phyloP scores from a whole-genome alignment of 2,888 invertebrate species.

The Cataglyphis rosenhaueri region DNA sequence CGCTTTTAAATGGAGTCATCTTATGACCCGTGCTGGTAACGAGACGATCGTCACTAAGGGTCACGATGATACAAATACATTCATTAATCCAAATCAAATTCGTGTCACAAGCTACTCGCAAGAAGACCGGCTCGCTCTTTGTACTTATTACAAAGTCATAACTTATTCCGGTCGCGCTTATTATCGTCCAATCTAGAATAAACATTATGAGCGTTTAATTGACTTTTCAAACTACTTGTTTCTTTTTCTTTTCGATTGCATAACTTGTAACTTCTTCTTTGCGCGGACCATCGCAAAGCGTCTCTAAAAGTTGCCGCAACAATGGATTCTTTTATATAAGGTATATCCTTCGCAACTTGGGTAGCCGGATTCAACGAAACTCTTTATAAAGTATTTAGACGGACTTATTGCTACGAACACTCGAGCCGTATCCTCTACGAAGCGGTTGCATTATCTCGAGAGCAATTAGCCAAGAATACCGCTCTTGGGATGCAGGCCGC shows the following conservation, averaged over 20 bases:
- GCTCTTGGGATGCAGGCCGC: conserved; percentile 47
- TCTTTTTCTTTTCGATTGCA: background rate
- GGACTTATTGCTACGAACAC: conserved; percentile 36
- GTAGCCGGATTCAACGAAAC: conserved; percentile 52
- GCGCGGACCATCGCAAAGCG: conserved; percentile 34
- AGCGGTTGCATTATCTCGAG: conserved; percentile 41
- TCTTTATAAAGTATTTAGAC: conserved; percentile 56
- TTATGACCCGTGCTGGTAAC: conserved; percentile 36
- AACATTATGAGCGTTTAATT: conserved; percentile 70
- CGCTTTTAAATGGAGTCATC: conserved; percentile 46
- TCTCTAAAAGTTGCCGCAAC: conserved; percentile 59
- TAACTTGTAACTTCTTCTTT: conserved; percentile 36
- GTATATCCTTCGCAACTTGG: conserved; percentile 16
- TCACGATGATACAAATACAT: conserved; percentile 72
- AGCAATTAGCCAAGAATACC: conserved; percentile 64
- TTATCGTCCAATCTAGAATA: conserved; percentile 70
- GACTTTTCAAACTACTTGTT: conserved; percentile 69
- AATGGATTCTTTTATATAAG: conserved; percentile 56
- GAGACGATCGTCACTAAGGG: conserved; percentile 55
- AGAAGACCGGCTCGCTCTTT: conserved; percentile 63
- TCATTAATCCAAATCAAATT: conserved; percentile 79
- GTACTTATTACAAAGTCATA: conserved; percentile 65
- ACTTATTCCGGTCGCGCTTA: conserved; percentile 66
- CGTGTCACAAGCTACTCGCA: conserved; percentile 68
- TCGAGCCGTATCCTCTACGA: conserved; percentile 26